Evolutionary conservation across 2,797 vertebrate genomes (phyloP), one percentile per base, ranked within the genome.

Genomic region (Kryptolebias ocellatus): DNA sequence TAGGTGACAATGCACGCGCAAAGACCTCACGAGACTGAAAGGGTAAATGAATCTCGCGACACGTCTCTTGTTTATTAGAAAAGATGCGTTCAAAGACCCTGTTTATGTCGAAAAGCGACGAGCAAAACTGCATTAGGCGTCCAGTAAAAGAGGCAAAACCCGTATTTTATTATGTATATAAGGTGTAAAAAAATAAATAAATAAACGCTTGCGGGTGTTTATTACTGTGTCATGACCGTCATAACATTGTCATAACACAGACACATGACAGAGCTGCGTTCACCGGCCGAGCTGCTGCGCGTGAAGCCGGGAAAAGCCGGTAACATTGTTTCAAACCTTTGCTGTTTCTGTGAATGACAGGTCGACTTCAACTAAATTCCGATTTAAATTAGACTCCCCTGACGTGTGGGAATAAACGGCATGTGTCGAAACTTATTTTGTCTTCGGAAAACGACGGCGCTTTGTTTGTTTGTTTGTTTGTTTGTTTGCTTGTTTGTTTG

Each of bases 261-360:
- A 57, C 9, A 64, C 46, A 27, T 20, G 37, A 55, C 47, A 34
- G 2, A 68, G 45, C 11, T 34, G 62, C 74, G 74, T 59, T 82
- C 76, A 64, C 73, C 28, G 45, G 58, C 75, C 7, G 50, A 44
- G 60, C 55, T 16, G 20, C 34, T 57, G 34, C 7, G 31, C 4
- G 18, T 18, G 20, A 56, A 57, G 37, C 55, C 55, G 55, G 55
- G 37, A 55, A 39, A 39, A 39, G 37, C 37, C 37, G 37, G 37
- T 10, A 10, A 10, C 9, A 83, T 12, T 20, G 59, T 46, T 79
- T 80, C 53, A 76, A 84, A 78, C 3, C 57, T 20, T 4, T 5
- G 17, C 34, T 5, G 39, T 37, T 39, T 39, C 2, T 31, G 31
- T 70, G 76, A 73, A 72, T 80, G 70, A 51, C 61, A 49, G 0